Evolutionary conservation across 2,113 vertebrate species (phyloP).

Genomic region (Muntiacus reevesi): DNA sequence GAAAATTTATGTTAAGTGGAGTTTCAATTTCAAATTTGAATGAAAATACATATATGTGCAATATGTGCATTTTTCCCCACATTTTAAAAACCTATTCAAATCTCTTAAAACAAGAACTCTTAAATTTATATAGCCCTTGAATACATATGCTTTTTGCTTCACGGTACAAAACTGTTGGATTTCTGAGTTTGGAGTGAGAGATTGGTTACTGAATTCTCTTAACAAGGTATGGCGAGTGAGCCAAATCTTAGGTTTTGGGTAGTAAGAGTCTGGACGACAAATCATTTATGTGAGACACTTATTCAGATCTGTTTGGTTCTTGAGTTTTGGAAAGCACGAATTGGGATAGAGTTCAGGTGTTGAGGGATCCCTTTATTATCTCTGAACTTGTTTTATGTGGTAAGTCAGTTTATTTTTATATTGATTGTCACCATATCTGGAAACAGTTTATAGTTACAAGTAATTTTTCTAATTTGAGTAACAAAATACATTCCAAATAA

Average conservation of each 20-base stretch:
- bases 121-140: neutral
- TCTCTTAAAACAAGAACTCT: neutral
- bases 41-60: neutral
- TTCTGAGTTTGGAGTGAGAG: neutral
- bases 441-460: neutral
- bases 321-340: neutral
- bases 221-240: neutral
- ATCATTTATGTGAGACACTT: neutral
- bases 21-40: conserved; percentile 10
- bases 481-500: conserved; percentile 10
- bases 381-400: neutral
- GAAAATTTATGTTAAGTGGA: neutral
- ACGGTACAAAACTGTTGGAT: neutral
- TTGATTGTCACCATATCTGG: neutral
- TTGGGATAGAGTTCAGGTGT: neutral
- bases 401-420: neutral
- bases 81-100: neutral
- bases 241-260: neutral
- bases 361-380: neutral
- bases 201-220: neutral
- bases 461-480: conserved; percentile 1
- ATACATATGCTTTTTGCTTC: neutral
- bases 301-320: neutral
- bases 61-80: neutral
- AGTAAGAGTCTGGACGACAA: neutral